phyloP scores from a whole-genome alignment of 2,113 vertebrate species.

The Heloderma charlesbogerti region DNA sequence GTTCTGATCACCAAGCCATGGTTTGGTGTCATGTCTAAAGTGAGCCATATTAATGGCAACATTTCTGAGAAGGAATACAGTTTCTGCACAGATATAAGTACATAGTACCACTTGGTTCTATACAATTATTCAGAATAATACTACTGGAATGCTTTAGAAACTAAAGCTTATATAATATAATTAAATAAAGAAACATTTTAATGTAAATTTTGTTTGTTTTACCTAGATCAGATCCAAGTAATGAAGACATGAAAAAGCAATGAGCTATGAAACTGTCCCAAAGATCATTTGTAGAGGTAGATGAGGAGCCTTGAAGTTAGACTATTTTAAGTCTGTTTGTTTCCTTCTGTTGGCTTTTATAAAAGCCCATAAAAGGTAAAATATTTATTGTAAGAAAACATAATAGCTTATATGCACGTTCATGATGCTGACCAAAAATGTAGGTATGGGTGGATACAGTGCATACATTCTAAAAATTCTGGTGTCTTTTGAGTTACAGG shows the following conservation, averaged over 20 bases:
- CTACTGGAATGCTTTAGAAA: not conserved
- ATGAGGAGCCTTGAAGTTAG: slow-evolving; percentile 43
- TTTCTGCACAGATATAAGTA: not conserved
- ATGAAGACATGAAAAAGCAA: slow-evolving; percentile 81
- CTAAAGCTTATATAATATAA: not conserved
- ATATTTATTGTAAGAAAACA: slow-evolving; percentile 57
- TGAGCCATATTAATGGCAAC: not conserved
- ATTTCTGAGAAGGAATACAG: not conserved
- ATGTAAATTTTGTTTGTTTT: slow-evolving; percentile 48
- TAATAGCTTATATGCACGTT: slow-evolving; percentile 59
- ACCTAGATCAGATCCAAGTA: slow-evolving; percentile 84
- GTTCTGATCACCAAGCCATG: not conserved
- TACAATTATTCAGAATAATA: not conserved
- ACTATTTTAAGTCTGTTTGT: slow-evolving; percentile 40
- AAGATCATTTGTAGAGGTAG: slow-evolving; percentile 48
- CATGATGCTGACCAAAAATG: slow-evolving; percentile 54
- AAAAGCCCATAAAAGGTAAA: slow-evolving; percentile 57
- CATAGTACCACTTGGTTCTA: not conserved
- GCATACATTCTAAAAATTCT: slow-evolving; percentile 34
- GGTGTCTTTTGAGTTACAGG: not conserved
- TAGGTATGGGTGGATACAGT: slow-evolving; percentile 44
- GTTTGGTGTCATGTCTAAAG: not conserved
- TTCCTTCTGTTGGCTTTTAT: slow-evolving; percentile 62
- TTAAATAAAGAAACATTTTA: slow-evolving; percentile 19
- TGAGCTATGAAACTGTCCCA: not conserved